Evolutionary conservation across 1,140 invertebrate genomes (phyloP), one percentile per base, ranked within the genome.

Genomic region (Globodera rostochiensis): DNA sequence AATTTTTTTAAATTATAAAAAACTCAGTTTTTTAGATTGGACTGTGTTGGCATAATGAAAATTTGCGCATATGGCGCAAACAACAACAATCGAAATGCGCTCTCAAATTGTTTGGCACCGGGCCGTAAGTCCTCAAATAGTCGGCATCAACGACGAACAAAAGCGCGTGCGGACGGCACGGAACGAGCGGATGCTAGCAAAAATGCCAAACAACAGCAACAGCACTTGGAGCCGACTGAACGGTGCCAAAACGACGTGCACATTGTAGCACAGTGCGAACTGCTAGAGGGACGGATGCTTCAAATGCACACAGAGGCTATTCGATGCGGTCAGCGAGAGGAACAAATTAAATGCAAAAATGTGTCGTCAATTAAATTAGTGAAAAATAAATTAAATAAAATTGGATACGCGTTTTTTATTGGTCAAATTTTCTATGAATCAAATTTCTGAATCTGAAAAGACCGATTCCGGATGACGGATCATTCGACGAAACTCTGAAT

Each of bases 21-120:
- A 36, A 0, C 25, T 2, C 69, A 49, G 1, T 47, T 83, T 86
- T 87, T 36, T 80, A 92, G 92, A 74, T 90, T 92, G 85, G 92
- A 93, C 88, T 93, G 93, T 88, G 92, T 93, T 77, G 93, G 93
- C 76, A 93, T 93, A 81, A 88, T 94, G n/a, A 94, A 97, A 91
- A 94, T 98, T 90, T 93, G 96, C 80, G 97, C 97, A 91, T 96
- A 97, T 8, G 96, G 98, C 91, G 95, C 97, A 47, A 95, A 97
- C 90, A 95, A 96, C 88, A 92, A 95, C 85, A 95, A 94, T 91
- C 94, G 73, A 46, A 47, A 76, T 45, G 60, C 60, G 36, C 50
- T 76, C 13, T 25, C 64, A 50, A 76, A 19, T 36, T 36, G 36
- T 36, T 36, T 36, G 36, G 36, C 36, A 36, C 36, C 36, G 36